Evolutionary conservation across 1,140 invertebrate genomes (phyloP).

Genomic region (Heterodera schachtii): DNA sequence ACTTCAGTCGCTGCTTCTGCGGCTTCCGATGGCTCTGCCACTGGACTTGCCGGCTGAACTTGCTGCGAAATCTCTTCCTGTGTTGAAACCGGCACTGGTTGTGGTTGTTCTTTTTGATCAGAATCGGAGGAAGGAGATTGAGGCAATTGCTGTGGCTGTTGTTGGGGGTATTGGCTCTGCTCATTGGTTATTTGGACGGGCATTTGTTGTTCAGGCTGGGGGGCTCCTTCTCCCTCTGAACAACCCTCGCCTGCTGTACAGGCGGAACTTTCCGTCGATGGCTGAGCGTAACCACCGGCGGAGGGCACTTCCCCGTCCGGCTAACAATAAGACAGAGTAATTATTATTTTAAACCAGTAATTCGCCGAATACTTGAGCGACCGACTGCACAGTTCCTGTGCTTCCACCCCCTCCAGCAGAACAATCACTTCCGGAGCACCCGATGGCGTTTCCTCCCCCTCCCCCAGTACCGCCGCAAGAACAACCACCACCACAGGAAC

Average conservation of each 20-base stretch:
- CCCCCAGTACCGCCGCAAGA: neutral
- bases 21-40: neutral
- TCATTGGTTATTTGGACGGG: neutral
- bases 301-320: neutral
- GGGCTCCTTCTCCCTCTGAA: conserved; percentile 19
- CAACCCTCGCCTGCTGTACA: neutral
- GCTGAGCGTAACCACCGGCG: neutral
- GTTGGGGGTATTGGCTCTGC: neutral
- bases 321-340: neutral
- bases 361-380: neutral
- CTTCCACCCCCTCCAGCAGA: conserved; percentile 11
- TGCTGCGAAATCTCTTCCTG: neutral
- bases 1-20: conserved; percentile 23
- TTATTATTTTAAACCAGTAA: neutral
- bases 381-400: neutral
- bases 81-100: conserved; percentile 1
- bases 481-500: neutral
- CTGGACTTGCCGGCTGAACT: neutral
- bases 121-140: neutral
- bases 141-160: conserved; percentile 7
- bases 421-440: conserved; percentile 13
- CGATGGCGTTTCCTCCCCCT: neutral
- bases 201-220: neutral
- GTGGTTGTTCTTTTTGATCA: neutral
- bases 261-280: neutral